Evolutionary conservation across 2,797 vertebrate genomes (phyloP).

Genomic region (Delichon dasypus): DNA sequence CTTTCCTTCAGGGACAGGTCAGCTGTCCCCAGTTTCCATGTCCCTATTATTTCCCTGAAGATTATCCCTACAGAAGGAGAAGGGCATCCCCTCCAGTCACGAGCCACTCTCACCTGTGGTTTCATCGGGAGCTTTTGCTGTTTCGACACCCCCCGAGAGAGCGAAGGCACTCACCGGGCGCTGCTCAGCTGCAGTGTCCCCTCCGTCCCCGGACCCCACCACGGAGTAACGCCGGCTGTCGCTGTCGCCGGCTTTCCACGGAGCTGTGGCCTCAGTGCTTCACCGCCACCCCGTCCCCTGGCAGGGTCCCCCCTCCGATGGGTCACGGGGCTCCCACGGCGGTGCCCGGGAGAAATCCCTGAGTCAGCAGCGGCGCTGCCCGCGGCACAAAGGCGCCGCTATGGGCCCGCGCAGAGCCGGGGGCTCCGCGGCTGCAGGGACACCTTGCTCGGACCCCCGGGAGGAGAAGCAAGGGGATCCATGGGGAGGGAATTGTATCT

Average conservation of each 20-base stretch:
- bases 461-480: not conserved
- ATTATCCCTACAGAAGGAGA: not conserved
- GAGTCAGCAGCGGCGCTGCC: constrained; percentile 1
- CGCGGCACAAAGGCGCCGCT: not conserved
- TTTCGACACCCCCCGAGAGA: fast-evolving
- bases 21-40: fast-evolving
- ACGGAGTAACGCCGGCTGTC: fast-evolving
- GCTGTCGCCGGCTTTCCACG: not conserved
- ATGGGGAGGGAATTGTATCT: fast-evolving
- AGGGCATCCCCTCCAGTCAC: fast-evolving
- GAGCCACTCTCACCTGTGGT: not conserved
- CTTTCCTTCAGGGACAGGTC: not conserved
- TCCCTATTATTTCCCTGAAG: no score
- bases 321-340: constrained; percentile 29
- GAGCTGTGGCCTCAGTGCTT: not conserved
- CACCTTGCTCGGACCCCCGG: fast-evolving
- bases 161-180: not conserved
- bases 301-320: not conserved
- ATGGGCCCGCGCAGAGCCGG: not conserved
- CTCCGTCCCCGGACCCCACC: not conserved
- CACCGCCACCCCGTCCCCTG: not conserved
- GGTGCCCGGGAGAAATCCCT: not conserved
- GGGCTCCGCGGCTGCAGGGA: not conserved
- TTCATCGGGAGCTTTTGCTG: not conserved
- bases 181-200: not conserved